phyloP scores from a whole-genome alignment of 2,797 vertebrate genomes.

The Argyrosomus regius region DNA sequence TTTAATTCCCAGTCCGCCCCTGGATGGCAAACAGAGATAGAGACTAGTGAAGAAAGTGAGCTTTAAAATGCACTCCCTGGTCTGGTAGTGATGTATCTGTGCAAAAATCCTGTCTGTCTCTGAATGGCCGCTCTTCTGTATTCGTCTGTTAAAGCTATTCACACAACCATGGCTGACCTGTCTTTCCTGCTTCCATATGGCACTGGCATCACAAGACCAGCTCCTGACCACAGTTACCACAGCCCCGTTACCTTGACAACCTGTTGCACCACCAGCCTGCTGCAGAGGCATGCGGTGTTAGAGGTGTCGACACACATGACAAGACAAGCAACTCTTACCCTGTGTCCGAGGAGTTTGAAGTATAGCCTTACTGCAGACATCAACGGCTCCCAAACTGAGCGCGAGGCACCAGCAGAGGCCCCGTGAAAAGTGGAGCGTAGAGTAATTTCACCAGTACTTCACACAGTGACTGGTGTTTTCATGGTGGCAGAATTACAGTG shows the following conservation, averaged over 20 bases:
- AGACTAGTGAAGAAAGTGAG: background rate
- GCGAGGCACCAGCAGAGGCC: background rate
- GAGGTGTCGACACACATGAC: background rate
- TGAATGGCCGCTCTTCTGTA: background rate
- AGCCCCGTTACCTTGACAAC: constrained; percentile 1
- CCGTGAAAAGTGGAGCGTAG: background rate
- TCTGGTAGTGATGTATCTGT: background rate
- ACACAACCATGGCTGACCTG: background rate
- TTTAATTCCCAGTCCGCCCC: too few species aligned
- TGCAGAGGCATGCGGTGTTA: constrained; percentile 4
- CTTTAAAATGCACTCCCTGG: too few species aligned
- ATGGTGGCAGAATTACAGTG: background rate
- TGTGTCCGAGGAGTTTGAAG: background rate
- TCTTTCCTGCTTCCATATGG: constrained; percentile 2
- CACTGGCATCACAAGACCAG: background rate
- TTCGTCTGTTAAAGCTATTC: background rate
- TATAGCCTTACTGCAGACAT: background rate
- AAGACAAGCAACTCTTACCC: background rate
- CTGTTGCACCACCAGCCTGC: constrained; percentile 4
- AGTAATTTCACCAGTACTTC: background rate
- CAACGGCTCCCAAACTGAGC: background rate
- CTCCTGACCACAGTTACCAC: background rate
- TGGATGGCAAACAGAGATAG: too few species aligned
- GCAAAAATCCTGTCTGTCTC: background rate
- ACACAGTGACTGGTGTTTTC: background rate